Conservation (phyloP, 2,888 invertebrate species). For the Melanargia galathea region DNA sequence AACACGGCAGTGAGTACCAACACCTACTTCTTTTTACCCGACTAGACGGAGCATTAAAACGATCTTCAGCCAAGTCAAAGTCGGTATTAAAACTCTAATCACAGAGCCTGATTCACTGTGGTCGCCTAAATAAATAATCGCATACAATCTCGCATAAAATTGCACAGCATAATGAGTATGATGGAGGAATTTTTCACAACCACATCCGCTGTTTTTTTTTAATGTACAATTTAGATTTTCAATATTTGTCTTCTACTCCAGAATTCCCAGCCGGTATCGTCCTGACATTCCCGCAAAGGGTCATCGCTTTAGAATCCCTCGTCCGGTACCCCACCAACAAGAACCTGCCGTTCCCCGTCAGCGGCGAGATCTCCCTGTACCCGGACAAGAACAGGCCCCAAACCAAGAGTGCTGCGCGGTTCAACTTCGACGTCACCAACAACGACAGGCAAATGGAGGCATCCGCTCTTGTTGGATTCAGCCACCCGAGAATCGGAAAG, state of each 20-base stretch:
- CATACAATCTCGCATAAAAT: too few relatives aligned
- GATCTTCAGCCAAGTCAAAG: too few relatives aligned
- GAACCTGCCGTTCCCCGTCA: slow-evolving; percentile 81
- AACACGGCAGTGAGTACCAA: slow-evolving; percentile 75
- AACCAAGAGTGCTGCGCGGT: slow-evolving; percentile 84
- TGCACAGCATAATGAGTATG: too few relatives aligned
- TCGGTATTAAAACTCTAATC: too few relatives aligned
- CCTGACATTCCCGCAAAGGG: slow-evolving; percentile 86
- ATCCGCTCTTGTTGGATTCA: slow-evolving; percentile 83
- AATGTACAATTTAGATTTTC: too few relatives aligned
- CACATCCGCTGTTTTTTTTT: too few relatives aligned
- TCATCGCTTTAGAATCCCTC: slow-evolving; percentile 83
- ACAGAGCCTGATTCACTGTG: too few relatives aligned
- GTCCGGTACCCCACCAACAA: slow-evolving; percentile 72
- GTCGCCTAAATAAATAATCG: too few relatives aligned
- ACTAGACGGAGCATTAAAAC: too few relatives aligned
- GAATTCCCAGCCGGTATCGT: slow-evolving; percentile 77
- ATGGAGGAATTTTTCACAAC: too few relatives aligned
- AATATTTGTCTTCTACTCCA: slow-evolving; percentile 40
- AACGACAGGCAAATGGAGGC: slow-evolving; percentile 74
- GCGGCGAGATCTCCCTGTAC: slow-evolving; percentile 84
- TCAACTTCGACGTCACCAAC: slow-evolving; percentile 77
- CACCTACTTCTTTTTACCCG: neutral
- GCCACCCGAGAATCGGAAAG: slow-evolving; percentile 85
- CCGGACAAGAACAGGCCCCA: slow-evolving; percentile 87